Evolutionary conservation across 2,113 vertebrate genomes (phyloP), one percentile per base, ranked within the genome.

Genomic region (Syrrhaptes paradoxus): DNA sequence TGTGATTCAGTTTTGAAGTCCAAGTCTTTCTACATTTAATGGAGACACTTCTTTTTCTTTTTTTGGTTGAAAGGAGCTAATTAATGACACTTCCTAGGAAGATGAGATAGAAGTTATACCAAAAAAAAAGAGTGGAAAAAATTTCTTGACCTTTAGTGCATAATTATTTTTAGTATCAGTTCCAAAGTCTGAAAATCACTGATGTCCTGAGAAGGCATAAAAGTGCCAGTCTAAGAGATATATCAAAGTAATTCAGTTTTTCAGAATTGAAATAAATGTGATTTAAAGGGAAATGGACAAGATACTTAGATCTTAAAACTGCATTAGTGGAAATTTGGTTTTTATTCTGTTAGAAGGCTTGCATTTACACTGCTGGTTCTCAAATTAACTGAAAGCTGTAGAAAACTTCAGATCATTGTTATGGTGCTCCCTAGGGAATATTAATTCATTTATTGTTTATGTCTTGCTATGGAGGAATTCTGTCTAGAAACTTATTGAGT

Each of bases 231-330:
- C 17, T 85, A 34, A 78, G 68, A 87, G 48, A 79, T 81, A 9
- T 17, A 93, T 91, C 66, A 85, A 95, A 91, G 89, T 52, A 87
- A 93, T 85, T 91, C 28, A 14, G 26, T 87, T 92, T 92, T 92
- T 68, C 28, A 18, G 74, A 87, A 87, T 48, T 78, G 77, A 85
- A 92, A 91, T 95, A 75, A 89, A 89, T 87, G 84, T 75, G 74
- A 86, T 76, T 87, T 95, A 85, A 96, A 89, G 46, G 29, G 32
- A 85, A 76, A 46, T 43, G 71, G 71, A 74, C 25, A 21, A 52
- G 87, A 41, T 63, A 51, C 57, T 86, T 77, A 51, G 17, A 65
- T 87, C 58, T 82, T 89, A 67, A 87, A 94, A 49, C 31, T 66
- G 14, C 19, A 26, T 95, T 14, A 79, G 22, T 76, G 46, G 67